phyloP scores from a whole-genome alignment of 53 echinoderm and acorn worm species.

The Hippasteria phrygiana region DNA sequence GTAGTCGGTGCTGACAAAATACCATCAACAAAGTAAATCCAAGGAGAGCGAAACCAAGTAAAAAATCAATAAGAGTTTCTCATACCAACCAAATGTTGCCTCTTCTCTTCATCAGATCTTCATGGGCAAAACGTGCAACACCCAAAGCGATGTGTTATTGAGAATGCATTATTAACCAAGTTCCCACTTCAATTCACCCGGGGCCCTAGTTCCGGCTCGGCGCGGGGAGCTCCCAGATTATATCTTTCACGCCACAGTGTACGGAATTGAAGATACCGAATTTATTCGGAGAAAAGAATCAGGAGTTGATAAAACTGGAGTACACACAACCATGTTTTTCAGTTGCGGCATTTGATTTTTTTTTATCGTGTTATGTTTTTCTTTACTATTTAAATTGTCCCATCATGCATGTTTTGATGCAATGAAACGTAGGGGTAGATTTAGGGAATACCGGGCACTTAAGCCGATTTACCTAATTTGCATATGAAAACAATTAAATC shows the following conservation, averaged over 20 bases:
- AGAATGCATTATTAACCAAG: slow-evolving; percentile 43
- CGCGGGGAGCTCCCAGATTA: not conserved
- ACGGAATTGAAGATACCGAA: too few relatives aligned
- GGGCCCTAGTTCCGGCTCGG: not conserved
- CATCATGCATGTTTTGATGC: too few relatives aligned
- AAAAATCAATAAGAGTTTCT: slow-evolving; percentile 19
- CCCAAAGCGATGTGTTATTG: slow-evolving; percentile 37
- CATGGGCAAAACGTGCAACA: slow-evolving; percentile 33
- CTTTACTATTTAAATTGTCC: too few relatives aligned
- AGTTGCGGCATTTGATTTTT: too few relatives aligned
- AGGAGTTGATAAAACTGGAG: too few relatives aligned
- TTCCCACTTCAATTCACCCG: not conserved
- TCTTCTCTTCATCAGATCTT: not conserved
- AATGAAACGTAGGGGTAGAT: too few relatives aligned
- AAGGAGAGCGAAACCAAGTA: not conserved
- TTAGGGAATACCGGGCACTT: too few relatives aligned
- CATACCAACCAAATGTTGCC: not conserved
- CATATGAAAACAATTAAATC: too few relatives aligned
- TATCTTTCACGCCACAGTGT: too few relatives aligned
- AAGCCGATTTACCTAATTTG: too few relatives aligned
- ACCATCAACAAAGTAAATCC: slow-evolving; percentile 24
- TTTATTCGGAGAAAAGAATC: not conserved
- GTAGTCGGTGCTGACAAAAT: slow-evolving; percentile 29
- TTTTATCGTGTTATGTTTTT: too few relatives aligned
- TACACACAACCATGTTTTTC: too few relatives aligned